A percentile compares a stretch with the other conserved stretches of the same genome.
phyloP scores from a whole-genome alignment of 2,113 vertebrate species.

The Martes martes region DNA sequence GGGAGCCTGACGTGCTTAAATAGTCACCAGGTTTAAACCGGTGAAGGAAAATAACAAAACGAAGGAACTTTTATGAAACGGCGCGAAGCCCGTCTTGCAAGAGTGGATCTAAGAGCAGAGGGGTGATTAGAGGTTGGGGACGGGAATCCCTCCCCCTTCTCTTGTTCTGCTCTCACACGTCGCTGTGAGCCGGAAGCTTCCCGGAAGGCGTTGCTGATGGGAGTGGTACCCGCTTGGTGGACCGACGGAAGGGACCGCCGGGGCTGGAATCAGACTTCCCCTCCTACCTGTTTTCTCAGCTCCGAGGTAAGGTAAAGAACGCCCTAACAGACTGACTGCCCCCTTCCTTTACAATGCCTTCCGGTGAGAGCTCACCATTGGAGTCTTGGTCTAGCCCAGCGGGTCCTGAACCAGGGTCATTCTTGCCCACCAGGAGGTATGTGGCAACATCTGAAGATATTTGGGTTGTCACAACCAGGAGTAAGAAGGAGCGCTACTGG shows the following conservation, averaged over 20 bases:
- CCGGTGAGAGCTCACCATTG: not conserved
- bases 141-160: not conserved
- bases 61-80: not conserved
- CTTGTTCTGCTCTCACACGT: not conserved
- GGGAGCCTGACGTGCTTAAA: not conserved
- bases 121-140: not conserved
- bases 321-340: not conserved
- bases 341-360: not conserved
- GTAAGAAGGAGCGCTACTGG: rapidly evolving
- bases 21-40: not conserved
- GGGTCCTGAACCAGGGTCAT: not conserved
- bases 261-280: not conserved
- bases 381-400: not conserved
- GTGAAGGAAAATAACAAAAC: not conserved
- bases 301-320: not conserved
- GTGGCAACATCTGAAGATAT: not conserved
- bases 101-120: not conserved
- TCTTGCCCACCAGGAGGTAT: not conserved
- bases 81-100: not conserved
- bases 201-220: not conserved
- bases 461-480: not conserved
- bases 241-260: rapidly evolving
- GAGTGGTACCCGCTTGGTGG: not conserved
- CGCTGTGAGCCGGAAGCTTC: not conserved
- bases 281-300: not conserved